Evolutionary conservation across 2,113 vertebrate genomes (phyloP).

Genomic region (Mesoclemmys tuberculata): DNA sequence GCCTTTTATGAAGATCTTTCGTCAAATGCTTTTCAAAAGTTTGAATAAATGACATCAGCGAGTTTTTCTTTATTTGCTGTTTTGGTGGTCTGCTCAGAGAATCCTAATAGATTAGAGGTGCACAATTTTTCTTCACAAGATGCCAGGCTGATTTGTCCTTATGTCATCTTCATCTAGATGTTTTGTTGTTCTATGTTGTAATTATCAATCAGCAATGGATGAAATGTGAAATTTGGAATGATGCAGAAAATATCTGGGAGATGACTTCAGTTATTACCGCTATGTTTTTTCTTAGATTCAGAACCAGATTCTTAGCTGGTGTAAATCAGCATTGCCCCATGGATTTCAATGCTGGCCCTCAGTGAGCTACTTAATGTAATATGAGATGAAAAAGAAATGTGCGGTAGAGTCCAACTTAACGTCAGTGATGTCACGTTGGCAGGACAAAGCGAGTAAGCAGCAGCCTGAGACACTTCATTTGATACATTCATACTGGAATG

Average conservation of each 20-base stretch:
- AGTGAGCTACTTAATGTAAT: background rate
- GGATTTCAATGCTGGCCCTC: rapidly evolving
- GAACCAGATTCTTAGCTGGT: background rate
- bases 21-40: background rate
- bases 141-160: background rate
- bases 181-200: background rate
- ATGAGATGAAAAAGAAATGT: background rate
- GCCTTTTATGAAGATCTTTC: background rate
- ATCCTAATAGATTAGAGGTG: background rate
- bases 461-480: background rate
- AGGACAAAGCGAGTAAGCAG: background rate
- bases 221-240: background rate
- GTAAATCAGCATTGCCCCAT: background rate
- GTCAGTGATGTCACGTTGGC: background rate
- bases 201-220: background rate
- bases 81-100: background rate
- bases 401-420: background rate
- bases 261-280: background rate
- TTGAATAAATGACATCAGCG: background rate
- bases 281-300: background rate
- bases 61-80: background rate
- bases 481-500: background rate
- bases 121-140: background rate
- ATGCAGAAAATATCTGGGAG: background rate
- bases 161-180: background rate